Evolutionary conservation across 2,888 invertebrate species (phyloP).

Genomic region (Polyommatus iphigenia): DNA sequence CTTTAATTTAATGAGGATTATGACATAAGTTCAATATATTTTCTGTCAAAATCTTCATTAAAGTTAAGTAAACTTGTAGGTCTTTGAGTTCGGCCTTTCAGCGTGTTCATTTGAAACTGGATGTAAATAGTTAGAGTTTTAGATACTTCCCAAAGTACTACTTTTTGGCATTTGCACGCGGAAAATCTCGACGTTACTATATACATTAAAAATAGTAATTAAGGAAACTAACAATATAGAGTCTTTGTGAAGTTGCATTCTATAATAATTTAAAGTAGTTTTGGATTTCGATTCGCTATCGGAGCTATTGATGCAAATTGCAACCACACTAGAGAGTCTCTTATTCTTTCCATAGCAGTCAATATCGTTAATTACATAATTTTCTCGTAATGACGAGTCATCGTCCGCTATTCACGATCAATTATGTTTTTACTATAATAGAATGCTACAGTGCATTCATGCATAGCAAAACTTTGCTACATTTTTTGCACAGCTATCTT

Average conservation of each 20-base stretch:
- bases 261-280: not conserved
- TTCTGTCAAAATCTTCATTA: too few relatives aligned
- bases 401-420: slow-evolving; percentile 17
- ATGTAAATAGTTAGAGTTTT: not conserved
- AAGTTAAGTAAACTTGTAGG: too few relatives aligned
- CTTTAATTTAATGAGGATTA: not conserved
- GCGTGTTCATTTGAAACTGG: too few relatives aligned
- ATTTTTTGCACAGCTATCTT: slow-evolving; percentile 1
- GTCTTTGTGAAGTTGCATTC: not conserved
- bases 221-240: not conserved
- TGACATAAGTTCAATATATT: too few relatives aligned
- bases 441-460: slow-evolving; percentile 14
- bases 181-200: too few relatives aligned
- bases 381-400: slow-evolving; percentile 3
- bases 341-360: not conserved
- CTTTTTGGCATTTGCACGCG: not conserved
- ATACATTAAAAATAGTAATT: not conserved
- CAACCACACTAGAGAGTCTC: not conserved
- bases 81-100: too few relatives aligned
- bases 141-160: not conserved
- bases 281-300: not conserved
- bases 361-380: slow-evolving; percentile 8
- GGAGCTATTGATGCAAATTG: too few relatives aligned
- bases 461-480: slow-evolving; percentile 3
- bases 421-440: slow-evolving; percentile 18